Conservation (phyloP, 2,797 vertebrate genomes). For the Mastacembelus armatus region DNA sequence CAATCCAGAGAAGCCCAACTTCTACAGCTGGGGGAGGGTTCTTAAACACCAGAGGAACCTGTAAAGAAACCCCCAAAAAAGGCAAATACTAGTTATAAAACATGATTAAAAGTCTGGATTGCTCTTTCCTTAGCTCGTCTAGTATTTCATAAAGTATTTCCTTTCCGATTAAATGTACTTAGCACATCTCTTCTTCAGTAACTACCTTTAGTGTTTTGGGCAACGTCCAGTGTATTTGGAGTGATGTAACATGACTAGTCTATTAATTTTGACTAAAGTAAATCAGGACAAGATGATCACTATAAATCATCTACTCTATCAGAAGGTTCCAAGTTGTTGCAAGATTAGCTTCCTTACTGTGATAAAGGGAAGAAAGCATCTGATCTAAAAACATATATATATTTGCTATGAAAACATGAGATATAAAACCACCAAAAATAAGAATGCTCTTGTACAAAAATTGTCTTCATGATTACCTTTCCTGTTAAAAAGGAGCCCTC, state of each 20-base stretch:
- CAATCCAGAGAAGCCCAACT: slow-evolving; percentile 92
- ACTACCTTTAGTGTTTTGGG: background rate
- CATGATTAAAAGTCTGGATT: background rate
- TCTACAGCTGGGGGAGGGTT: slow-evolving; percentile 74
- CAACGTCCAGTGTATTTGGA: background rate
- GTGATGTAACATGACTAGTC: background rate
- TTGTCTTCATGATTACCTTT: slow-evolving; percentile 81
- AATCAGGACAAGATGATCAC: background rate
- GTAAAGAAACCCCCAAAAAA: slow-evolving; percentile 12
- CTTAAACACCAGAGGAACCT: slow-evolving; percentile 89
- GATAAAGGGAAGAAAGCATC: background rate
- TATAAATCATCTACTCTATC: background rate
- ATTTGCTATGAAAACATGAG: background rate
- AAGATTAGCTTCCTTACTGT: background rate
- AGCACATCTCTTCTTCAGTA: background rate
- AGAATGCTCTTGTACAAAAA: background rate
- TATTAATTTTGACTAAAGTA: background rate
- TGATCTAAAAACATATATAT: background rate
- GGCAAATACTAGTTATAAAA: background rate
- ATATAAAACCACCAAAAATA: background rate
- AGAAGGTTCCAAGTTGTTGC: background rate
- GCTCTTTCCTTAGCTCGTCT: no score
- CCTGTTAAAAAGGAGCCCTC: slow-evolving; percentile 77
- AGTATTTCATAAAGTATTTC: no score
- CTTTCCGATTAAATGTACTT: background rate